A percentile compares a stretch with the other conserved stretches of the same genome.
phyloP scores from a whole-genome alignment of 2,113 vertebrate species.

The Furnarius figulus region DNA sequence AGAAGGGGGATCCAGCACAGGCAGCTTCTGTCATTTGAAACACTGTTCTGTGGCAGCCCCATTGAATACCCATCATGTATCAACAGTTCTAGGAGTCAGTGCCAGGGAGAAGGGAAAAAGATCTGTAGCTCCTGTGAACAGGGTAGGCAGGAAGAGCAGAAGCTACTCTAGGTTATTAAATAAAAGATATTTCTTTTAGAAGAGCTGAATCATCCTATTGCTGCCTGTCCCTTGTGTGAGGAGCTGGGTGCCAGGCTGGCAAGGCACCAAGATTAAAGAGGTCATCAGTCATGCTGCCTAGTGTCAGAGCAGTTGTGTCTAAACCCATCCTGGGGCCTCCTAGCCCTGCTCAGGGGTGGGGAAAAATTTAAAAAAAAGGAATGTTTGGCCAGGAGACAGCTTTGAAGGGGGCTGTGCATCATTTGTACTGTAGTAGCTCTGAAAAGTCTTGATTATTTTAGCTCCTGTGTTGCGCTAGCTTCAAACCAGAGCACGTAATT shows the following conservation, averaged over 20 bases:
- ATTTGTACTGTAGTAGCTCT: background rate
- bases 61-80: fast-evolving
- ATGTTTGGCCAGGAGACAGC: background rate
- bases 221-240: background rate
- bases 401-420: background rate
- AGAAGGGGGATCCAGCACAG: background rate
- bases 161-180: background rate
- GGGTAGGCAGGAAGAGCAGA: background rate
- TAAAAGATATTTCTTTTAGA: background rate
- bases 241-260: background rate
- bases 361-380: background rate
- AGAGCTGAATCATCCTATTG: background rate
- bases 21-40: background rate
- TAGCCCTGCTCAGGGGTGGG: background rate
- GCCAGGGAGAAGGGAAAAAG: background rate
- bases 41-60: background rate
- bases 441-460: background rate
- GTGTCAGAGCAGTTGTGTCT: background rate
- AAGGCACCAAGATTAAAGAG: background rate
- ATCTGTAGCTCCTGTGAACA: background rate
- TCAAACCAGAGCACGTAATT: background rate
- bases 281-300: background rate
- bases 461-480: background rate
- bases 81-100: background rate
- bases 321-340: background rate